Evolutionary conservation across 2,888 invertebrate species (phyloP), one percentile per base, ranked within the genome.

Genomic region (Tricholauxania praeusta): DNA sequence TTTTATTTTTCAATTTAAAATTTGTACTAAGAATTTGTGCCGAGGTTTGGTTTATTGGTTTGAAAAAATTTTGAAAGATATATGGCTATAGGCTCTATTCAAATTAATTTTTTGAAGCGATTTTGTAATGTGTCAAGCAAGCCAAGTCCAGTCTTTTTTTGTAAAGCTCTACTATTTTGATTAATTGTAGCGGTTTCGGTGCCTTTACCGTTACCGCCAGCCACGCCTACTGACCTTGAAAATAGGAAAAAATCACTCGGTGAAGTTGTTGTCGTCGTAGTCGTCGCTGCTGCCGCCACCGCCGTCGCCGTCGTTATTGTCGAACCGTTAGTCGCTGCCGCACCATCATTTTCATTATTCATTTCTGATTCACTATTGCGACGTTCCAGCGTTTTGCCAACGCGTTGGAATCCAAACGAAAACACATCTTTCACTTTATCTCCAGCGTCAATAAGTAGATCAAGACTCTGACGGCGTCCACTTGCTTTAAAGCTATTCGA

Each of bases 341-440:
- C 49, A 5, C 75, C 76, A 12, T 66, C 73, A 67, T 63, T 68
- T 62, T 77, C 78, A 52, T 69, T 73, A 73, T 90, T 83, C 86
- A 90, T 80, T 88, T 91, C 90, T 0, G 93, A 92, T 79, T 92
- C 91, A 68, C 93, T 93, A 48, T 92, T 92, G 76, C 94, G 90
- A 12, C 94, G 89, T 85, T 94, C 94, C 71, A 91, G 89, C 62
- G 89, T 90, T 77, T 91, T 91, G 80, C 92, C 92, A 72, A 92
- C 88, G 89, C 89, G 91, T 89, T 92, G 91, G 86, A 92, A 92
- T 82, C 94, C 94, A 84, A 94, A 94, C 71, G 89, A 91, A 78
- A 94, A 92, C 81, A 94, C 92, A 87, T 94, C 95, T 86, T 94
- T 94, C 75, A 95, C 92, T 82, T 92, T 91, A 85, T 94, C 94